Percentiles rank a stretch among this genome's conserved stretches.
These are phyloP conservation scores for Cosmorhoe ocellata DNA, from an alignment of 2,888 invertebrate species.

Conservation along the genomic window DNA sequence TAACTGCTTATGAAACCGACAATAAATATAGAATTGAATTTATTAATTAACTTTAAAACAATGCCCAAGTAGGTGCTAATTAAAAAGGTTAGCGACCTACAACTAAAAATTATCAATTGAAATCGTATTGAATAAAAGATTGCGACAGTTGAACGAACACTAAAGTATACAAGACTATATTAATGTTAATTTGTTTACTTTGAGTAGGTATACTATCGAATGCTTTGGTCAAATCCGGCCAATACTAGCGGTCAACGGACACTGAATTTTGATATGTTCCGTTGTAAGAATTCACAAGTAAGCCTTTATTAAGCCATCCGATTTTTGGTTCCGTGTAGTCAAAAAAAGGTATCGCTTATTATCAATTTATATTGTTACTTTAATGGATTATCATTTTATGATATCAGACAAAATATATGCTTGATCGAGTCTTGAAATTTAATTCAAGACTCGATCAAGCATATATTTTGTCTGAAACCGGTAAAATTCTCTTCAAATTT, in stretches of 20 bases:
- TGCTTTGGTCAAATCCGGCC: slow-evolving; percentile 39
- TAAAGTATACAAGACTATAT: slow-evolving; percentile 40
- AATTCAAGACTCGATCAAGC: too few relatives aligned
- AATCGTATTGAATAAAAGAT: slow-evolving; percentile 38
- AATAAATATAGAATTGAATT: slow-evolving; percentile 3
- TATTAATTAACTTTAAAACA: slow-evolving; percentile 18
- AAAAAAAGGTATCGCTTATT: too few relatives aligned
- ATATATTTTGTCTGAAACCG: too few relatives aligned
- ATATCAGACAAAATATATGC: too few relatives aligned
- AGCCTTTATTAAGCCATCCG: too few relatives aligned
- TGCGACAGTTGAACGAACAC: slow-evolving; percentile 54
- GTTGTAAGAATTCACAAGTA: slow-evolving; percentile 23
- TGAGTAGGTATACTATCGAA: slow-evolving; percentile 43
- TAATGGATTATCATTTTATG: too few relatives aligned
- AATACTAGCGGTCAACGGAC: slow-evolving; percentile 27
- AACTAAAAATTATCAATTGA: slow-evolving; percentile 31
- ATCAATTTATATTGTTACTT: too few relatives aligned
- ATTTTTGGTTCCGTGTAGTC: too few relatives aligned
- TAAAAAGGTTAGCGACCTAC: slow-evolving; percentile 23
- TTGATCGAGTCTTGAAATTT: too few relatives aligned
- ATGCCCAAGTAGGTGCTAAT: slow-evolving; percentile 23
- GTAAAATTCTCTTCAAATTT: too few relatives aligned
- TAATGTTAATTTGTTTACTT: slow-evolving; percentile 24
- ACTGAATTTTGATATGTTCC: slow-evolving; percentile 26
- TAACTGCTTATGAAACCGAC: not conserved